Evolutionary conservation across 2,888 invertebrate genomes (phyloP).

Genomic region (Eristalinus aeneus): DNA sequence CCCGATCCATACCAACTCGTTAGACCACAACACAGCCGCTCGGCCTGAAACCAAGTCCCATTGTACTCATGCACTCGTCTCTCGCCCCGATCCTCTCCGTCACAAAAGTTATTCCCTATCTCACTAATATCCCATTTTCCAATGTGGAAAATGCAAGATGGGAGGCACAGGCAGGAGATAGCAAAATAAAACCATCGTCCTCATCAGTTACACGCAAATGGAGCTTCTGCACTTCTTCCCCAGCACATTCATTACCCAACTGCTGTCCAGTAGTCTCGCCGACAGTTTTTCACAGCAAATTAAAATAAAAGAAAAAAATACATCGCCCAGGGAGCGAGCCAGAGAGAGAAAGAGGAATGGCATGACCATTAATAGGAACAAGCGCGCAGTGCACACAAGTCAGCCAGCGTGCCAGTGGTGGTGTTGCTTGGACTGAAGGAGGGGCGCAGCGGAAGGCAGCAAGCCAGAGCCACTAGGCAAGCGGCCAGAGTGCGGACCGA

Average conservation of each 20-base stretch:
- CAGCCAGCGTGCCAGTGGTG: background rate
- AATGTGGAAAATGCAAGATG: background rate
- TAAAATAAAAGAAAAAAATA: conserved; percentile 10
- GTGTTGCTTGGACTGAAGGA: no score
- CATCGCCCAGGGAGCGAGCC: background rate
- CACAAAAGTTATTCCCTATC: conserved; percentile 45
- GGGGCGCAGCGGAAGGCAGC: background rate
- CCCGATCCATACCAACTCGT: no score
- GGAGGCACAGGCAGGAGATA: background rate
- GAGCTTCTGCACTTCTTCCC: conserved; percentile 6
- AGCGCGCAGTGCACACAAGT: conserved; percentile 60
- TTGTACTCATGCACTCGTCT: background rate
- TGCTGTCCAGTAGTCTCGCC: conserved; percentile 28
- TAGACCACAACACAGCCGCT: background rate
- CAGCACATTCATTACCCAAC: background rate
- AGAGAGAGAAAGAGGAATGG: conserved; percentile 24
- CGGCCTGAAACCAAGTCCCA: background rate
- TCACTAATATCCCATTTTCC: conserved; percentile 43
- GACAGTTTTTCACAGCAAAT: conserved; percentile 30
- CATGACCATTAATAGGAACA: conserved; percentile 62
- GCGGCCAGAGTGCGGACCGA: background rate
- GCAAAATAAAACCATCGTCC: conserved; percentile 22
- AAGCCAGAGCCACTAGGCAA: conserved; percentile 29
- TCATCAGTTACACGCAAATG: conserved; percentile 58
- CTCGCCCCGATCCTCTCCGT: background rate